These are phyloP conservation scores for Malurus splendens DNA, from an alignment of 2,797 vertebrate species.

Conservation along the genomic window DNA sequence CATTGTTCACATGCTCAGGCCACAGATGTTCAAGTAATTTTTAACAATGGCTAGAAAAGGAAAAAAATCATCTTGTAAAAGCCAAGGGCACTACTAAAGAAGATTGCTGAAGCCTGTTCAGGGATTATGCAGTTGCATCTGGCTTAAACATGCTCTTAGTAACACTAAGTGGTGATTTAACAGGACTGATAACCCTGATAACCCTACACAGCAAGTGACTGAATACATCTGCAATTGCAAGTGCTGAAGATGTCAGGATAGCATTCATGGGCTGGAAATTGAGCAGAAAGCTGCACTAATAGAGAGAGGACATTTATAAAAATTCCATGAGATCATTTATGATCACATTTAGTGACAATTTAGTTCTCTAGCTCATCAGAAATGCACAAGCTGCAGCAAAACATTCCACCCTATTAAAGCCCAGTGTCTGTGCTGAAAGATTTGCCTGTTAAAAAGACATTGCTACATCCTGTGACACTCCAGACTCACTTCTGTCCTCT, in stretches of 20 bases:
- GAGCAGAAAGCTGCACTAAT: not conserved
- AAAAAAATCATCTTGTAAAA: not conserved
- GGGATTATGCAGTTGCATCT: not conserved
- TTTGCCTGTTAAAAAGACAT: not conserved
- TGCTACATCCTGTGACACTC: not conserved
- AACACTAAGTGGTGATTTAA: not conserved
- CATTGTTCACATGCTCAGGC: not conserved
- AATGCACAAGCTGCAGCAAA: not conserved
- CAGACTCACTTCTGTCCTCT: not conserved
- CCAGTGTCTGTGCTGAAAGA: not conserved
- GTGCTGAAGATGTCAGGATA: not conserved
- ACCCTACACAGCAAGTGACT: not conserved
- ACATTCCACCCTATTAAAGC: not conserved
- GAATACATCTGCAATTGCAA: not conserved
- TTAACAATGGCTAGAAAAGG: not conserved
- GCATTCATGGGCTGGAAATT: not conserved
- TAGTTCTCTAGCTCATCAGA: not conserved
- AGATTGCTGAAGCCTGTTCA: not conserved
- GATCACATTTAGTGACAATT: not conserved
- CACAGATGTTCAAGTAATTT: not conserved
- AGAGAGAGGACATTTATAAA: not conserved
- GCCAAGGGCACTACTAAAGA: not conserved
- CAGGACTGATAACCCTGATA: not conserved
- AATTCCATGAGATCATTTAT: not conserved
- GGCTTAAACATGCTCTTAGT: not conserved